These are phyloP conservation scores for Indicator maculatus DNA, from an alignment of 2,113 vertebrate genomes.

Conservation along the genomic window DNA sequence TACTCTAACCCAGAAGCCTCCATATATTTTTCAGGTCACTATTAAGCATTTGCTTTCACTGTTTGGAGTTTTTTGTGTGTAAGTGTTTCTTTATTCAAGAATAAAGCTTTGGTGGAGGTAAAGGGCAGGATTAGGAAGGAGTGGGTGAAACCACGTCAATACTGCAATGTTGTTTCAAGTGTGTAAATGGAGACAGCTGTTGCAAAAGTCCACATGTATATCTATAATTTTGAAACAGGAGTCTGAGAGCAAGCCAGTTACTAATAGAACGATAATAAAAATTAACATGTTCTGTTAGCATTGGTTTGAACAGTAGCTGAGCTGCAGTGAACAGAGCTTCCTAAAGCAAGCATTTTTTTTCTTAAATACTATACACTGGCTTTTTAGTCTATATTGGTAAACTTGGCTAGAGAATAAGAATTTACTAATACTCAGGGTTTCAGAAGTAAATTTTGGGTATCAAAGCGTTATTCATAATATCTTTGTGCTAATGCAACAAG, in stretches of 20 bases:
- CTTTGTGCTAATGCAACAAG: background rate
- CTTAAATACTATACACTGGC: background rate
- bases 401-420: background rate
- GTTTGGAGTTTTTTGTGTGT: background rate
- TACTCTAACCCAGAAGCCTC: slow-evolving; percentile 17
- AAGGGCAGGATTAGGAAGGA: background rate
- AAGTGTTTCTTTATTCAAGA: background rate
- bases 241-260: background rate
- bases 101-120: background rate
- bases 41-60: slow-evolving; percentile 30
- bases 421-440: background rate
- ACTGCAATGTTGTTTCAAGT: background rate
- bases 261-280: background rate
- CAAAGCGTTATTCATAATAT: background rate
- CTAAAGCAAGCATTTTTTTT: background rate
- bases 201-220: background rate
- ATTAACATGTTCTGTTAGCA: background rate
- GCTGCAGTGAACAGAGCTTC: background rate
- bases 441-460: background rate
- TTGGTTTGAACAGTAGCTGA: background rate
- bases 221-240: background rate
- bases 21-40: slow-evolving; percentile 24
- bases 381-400: background rate
- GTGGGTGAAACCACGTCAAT: background rate
- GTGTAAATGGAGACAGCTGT: background rate